These are phyloP conservation scores for Clupea harengus DNA, from an alignment of 2,113 vertebrate species.

Conservation along the genomic window DNA sequence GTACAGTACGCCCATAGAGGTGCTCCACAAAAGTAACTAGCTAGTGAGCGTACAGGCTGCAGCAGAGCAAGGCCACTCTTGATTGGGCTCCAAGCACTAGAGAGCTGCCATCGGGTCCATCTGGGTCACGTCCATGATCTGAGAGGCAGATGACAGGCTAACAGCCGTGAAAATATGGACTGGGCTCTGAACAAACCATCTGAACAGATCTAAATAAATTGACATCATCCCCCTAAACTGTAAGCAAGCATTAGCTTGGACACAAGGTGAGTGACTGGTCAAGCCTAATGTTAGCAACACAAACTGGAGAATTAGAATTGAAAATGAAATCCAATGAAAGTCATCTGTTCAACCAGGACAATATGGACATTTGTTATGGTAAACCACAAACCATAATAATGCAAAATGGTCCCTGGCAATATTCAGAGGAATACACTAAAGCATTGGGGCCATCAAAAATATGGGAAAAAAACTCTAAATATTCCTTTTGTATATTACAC, in stretches of 20 bases:
- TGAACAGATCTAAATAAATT: slow-evolving; percentile 9
- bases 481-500: not conserved
- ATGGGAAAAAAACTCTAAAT: not conserved
- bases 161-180: not conserved
- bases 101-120: not conserved
- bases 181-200: not conserved
- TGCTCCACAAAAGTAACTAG: slow-evolving; percentile 15
- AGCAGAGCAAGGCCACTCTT: not conserved
- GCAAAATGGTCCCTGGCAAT: not conserved
- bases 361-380: not conserved
- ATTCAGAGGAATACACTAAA: not conserved
- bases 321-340: not conserved
- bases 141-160: not conserved
- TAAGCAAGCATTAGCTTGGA: slow-evolving; percentile 7
- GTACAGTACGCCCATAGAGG: not conserved
- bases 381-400: not conserved
- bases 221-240: not conserved
- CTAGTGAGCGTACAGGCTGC: not conserved
- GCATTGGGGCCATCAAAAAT: not conserved
- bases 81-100: not conserved
- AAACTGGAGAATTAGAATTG: not conserved
- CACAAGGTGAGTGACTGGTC: slow-evolving; percentile 3
- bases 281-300: not conserved
- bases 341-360: not conserved
- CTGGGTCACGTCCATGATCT: not conserved